Evolutionary conservation across 2,113 vertebrate genomes (phyloP), one percentile per base, ranked within the genome.

Genomic region (Ammospiza caudacuta): DNA sequence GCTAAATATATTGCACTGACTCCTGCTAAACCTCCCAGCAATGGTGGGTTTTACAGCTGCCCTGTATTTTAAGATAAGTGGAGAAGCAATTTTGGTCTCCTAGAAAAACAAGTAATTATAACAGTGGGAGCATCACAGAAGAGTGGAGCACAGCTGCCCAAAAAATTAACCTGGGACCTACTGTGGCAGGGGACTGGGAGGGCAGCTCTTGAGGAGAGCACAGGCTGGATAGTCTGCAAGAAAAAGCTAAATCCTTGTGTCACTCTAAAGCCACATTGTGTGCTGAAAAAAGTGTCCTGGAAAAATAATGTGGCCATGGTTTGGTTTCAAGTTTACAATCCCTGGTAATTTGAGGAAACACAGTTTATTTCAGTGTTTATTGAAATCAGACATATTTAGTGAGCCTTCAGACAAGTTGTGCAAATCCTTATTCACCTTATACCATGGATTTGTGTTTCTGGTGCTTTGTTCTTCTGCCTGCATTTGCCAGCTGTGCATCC

Each of bases 251-350:
- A 27, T 21, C 51, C 12, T 57, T 25, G 1, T 66, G 6, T 43
- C 41, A 61, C 41, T 89, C 17, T 3, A 2, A 83, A 63, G 33
- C 25, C 15, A 37, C 10, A 5, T 58, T 66, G 49, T 1, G 0
- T 77, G 37, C 68, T 87, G 75, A 62, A 66, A 78, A 87, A 44
- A 13, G 4, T 15, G 5, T 58, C 46, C 13, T 22, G 25, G 19
- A n/a, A 20, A 44, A 54, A 67, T 67, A 23, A 16, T 3, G 20
- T 0, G 0, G 6, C 4, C 2, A 0, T 78, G 9, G 55, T 91
- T 77, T 72, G 31, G 3, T 55, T 94, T 91, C 39, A 89, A n/a
- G 23, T 75, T 84, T 78, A 28, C 25, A n/a, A 0, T 74, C 25
- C 10, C 25, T 55, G 47, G 3, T 44, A n/a, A 74, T 80, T 94